Conservation (phyloP, 2,113 vertebrate species). For the Alosa alosa region DNA sequence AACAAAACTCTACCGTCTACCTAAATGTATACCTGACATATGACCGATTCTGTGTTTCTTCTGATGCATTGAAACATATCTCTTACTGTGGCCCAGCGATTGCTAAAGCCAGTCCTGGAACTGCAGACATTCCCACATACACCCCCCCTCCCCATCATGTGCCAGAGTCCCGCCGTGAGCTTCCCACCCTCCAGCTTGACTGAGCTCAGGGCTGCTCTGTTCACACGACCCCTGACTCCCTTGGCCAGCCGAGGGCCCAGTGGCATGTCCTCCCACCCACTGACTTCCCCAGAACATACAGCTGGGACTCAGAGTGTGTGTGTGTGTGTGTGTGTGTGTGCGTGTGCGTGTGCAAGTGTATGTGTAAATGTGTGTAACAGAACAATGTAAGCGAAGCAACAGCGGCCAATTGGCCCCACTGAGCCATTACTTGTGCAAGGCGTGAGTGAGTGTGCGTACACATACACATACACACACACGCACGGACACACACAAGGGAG, state of each 20-base stretch:
- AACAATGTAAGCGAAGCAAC: neutral
- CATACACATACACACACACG: no score
- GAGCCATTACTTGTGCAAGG: neutral
- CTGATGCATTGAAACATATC: no score
- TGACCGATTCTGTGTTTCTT: no score
- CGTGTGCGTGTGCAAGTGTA: neutral
- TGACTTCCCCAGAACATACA: constrained; percentile 22
- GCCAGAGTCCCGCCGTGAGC: neutral
- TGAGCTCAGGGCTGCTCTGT: constrained; percentile 32
- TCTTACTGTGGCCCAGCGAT: no score
- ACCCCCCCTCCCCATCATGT: neutral
- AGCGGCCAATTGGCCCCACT: neutral
- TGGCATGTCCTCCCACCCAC: neutral
- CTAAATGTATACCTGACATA: no score
- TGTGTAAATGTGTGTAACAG: neutral
- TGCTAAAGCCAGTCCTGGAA: no score
- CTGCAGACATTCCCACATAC: neutral
- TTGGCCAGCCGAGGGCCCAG: constrained; percentile 25
- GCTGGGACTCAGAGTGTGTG: constrained; percentile 10
- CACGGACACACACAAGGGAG: no score
- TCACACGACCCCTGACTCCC: constrained; percentile 38
- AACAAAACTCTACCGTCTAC: no score
- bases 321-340: neutral
- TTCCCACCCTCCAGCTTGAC: constrained; percentile 17
- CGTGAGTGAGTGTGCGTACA: neutral